A percentile compares a stretch with the other conserved stretches of the same genome.
phyloP scores from a whole-genome alignment of 2,113 vertebrate species.

The Verasper variegatus region DNA sequence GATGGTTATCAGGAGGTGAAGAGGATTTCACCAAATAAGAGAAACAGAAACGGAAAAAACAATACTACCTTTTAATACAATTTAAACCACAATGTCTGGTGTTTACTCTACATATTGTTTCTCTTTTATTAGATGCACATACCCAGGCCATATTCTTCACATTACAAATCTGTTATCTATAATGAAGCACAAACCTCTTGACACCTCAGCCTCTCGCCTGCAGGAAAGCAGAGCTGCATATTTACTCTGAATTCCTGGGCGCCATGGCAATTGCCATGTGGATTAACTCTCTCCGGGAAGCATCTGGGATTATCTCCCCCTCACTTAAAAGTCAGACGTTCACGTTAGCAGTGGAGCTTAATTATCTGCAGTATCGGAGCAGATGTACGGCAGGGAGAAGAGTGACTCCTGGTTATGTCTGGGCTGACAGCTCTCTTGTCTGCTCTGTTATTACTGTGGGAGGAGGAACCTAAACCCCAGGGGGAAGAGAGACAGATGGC shows the following conservation, averaged over 20 bases:
- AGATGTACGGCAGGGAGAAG: constrained; percentile 12
- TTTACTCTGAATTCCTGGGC: constrained; percentile 69
- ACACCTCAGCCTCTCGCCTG: constrained; percentile 13
- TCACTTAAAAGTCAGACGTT: constrained; percentile 27
- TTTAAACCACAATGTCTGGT: too few species aligned
- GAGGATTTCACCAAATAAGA: too few species aligned
- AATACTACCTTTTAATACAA: too few species aligned
- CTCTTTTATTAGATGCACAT: background rate
- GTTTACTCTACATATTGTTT: background rate
- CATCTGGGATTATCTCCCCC: constrained; percentile 38
- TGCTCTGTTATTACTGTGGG: constrained; percentile 56
- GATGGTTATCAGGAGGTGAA: too few species aligned
- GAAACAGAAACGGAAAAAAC: too few species aligned
- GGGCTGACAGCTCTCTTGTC: constrained; percentile 46
- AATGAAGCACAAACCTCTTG: background rate
- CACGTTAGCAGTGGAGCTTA: constrained; percentile 5
- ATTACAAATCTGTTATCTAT: background rate
- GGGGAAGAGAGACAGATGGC: constrained; percentile 57
- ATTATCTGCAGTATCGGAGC: constrained; percentile 37
- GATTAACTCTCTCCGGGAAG: constrained; percentile 62
- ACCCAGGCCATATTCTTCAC: too few species aligned
- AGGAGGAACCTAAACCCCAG: constrained; percentile 55
- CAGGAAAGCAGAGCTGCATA: constrained; percentile 42
- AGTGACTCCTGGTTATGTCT: constrained; percentile 48
- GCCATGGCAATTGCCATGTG: constrained; percentile 64